A percentile compares a stretch with the other conserved stretches of the same genome.
These are phyloP conservation scores for Nanorana parkeri DNA, from an alignment of 2,113 vertebrate genomes.

Conservation along the genomic window DNA sequence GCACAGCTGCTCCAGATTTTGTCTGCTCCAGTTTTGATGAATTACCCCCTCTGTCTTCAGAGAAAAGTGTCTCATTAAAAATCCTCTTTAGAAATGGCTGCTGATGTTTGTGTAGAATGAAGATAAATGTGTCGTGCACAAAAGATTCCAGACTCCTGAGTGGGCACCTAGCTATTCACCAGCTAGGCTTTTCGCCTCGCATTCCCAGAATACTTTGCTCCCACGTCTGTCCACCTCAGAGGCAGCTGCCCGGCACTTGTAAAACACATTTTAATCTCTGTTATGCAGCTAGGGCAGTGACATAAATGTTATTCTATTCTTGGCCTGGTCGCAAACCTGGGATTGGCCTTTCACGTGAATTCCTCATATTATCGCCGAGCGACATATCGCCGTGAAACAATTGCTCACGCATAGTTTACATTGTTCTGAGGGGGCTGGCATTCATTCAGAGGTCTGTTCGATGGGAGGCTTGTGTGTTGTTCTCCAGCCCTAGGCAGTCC, in stretches of 20 bases:
- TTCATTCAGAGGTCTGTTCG: neutral
- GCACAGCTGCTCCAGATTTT: no score
- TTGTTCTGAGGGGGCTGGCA: neutral
- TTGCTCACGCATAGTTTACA: slow-evolving; percentile 17
- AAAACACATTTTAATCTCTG: neutral
- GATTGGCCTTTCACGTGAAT: neutral
- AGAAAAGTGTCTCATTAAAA: no score
- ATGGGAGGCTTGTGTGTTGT: neutral
- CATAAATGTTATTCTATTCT: neutral
- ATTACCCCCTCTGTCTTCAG: no score
- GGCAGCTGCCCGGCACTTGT: neutral
- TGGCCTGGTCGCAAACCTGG: neutral
- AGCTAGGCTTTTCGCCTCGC: neutral
- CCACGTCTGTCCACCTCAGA: neutral
- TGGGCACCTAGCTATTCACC: neutral
- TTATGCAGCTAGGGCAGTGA: neutral
- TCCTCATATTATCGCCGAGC: neutral
- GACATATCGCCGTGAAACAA: slow-evolving; percentile 1
- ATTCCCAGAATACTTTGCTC: slow-evolving; percentile 14
- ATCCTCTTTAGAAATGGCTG: no score
- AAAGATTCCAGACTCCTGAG: neutral
- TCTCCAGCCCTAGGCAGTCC: neutral
- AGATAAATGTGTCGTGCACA: no score
- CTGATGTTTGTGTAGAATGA: no score
- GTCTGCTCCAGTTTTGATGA: no score